These are phyloP conservation scores for Adelosebastes latens DNA, from an alignment of 2,797 vertebrate species.

Conservation along the genomic window DNA sequence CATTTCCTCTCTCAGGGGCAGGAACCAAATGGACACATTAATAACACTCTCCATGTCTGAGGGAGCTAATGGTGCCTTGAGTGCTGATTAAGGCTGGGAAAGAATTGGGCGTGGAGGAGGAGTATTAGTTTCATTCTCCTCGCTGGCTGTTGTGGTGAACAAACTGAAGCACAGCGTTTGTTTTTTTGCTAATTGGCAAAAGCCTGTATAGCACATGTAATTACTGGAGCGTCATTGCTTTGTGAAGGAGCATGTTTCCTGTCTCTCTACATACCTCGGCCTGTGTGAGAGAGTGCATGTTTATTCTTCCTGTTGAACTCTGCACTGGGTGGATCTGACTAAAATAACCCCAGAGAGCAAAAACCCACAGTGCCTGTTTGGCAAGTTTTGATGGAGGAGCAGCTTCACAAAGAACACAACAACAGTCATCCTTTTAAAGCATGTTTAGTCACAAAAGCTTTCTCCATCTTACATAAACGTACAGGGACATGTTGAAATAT, in stretches of 20 bases:
- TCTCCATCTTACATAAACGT: background rate
- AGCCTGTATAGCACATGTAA: background rate
- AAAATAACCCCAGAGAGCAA: background rate
- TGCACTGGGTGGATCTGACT: background rate
- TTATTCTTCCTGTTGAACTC: background rate
- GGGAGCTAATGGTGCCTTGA: slow-evolving; percentile 71
- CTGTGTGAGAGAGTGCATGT: background rate
- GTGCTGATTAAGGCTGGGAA: slow-evolving; percentile 69
- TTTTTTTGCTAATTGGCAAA: background rate
- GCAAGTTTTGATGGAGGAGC: slow-evolving; percentile 37
- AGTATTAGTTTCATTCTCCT: slow-evolving; percentile 46
- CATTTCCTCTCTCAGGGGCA: slow-evolving; percentile 72
- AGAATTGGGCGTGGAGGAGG: slow-evolving; percentile 32
- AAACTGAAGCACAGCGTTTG: background rate
- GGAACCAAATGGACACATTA: slow-evolving; percentile 77
- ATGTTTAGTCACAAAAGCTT: slow-evolving; percentile 12
- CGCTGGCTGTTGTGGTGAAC: background rate
- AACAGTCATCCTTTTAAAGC: background rate
- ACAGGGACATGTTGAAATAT: background rate
- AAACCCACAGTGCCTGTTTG: slow-evolving; percentile 57
- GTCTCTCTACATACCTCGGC: background rate
- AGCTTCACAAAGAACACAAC: slow-evolving; percentile 9
- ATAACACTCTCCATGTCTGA: slow-evolving; percentile 63
- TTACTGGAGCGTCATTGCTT: background rate
- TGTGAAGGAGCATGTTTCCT: background rate